phyloP scores from a whole-genome alignment of 1,140 invertebrate species.

The Oryctes rhinoceros region DNA sequence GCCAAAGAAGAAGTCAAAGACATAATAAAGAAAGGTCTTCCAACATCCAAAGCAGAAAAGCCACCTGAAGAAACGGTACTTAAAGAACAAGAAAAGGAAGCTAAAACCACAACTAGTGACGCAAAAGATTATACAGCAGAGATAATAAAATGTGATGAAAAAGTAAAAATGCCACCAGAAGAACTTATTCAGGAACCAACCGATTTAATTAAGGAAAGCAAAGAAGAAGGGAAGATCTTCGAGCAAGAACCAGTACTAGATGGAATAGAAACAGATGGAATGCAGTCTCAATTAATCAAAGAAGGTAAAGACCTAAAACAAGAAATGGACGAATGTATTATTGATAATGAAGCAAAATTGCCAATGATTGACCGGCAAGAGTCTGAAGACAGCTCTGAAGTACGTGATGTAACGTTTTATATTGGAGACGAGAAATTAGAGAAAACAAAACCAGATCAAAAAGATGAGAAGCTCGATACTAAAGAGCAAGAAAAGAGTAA shows the following conservation, averaged over 20 bases:
- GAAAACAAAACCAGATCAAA: constrained; percentile 39
- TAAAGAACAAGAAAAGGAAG: too few species aligned
- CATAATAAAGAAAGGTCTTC: too few species aligned
- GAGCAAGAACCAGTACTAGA: neutral
- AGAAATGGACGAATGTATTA: neutral
- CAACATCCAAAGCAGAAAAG: too few species aligned
- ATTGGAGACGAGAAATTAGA: constrained; percentile 39
- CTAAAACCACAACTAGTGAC: too few species aligned
- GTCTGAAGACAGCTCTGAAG: constrained; percentile 27
- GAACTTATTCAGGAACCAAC: neutral
- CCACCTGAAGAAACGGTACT: too few species aligned
- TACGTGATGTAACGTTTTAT: constrained; percentile 20
- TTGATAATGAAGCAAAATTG: constrained; percentile 40
- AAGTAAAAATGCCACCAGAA: too few species aligned
- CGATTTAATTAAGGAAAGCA: neutral
- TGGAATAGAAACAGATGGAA: too few species aligned
- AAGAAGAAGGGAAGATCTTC: constrained; percentile 22
- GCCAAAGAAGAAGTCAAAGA: neutral
- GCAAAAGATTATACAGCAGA: too few species aligned
- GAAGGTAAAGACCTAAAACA: constrained; percentile 7
- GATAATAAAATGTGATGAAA: too few species aligned
- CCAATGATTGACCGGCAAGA: constrained; percentile 34
- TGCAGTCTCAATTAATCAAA: neutral
- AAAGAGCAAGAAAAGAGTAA: constrained; percentile 46
- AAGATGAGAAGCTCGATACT: neutral